Conservation (phyloP, 2,888 invertebrate species). For the Cantharis lateralis region DNA sequence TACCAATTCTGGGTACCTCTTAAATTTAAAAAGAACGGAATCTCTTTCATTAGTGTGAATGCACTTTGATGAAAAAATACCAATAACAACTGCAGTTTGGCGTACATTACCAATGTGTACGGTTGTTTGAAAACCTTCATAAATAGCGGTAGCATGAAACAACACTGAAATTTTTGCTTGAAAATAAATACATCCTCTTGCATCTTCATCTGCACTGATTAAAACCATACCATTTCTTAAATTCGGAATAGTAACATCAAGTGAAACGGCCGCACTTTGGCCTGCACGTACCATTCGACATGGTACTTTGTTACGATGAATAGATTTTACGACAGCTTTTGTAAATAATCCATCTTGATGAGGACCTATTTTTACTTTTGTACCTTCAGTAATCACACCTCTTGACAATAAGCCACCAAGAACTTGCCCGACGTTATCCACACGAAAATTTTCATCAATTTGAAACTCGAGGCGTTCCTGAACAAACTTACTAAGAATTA, state of each 20-base stretch:
- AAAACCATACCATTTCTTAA: conserved; percentile 87
- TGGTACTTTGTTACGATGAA: conserved; percentile 91
- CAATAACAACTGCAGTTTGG: conserved; percentile 91
- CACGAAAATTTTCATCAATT: conserved; percentile 92
- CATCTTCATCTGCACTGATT: conserved; percentile 59
- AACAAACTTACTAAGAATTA: conserved; percentile 13
- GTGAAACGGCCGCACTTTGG: conserved; percentile 84
- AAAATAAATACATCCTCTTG: conserved; percentile 53
- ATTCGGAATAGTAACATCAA: conserved; percentile 65
- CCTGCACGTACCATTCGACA: conserved; percentile 87
- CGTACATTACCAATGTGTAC: conserved; percentile 95
- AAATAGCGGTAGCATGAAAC: conserved; percentile 84
- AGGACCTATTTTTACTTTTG: conserved; percentile 75
- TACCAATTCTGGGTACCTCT: conserved; percentile 88
- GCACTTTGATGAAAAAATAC: conserved; percentile 67
- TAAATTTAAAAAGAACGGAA: conserved; percentile 86
- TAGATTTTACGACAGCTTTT: conserved; percentile 77
- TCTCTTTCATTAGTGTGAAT: conserved; percentile 84
- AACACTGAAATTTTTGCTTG: conserved; percentile 88
- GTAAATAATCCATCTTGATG: conserved; percentile 79
- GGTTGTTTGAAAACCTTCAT: conserved; percentile 86
- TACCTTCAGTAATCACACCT: conserved; percentile 87
- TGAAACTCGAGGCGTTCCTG: conserved; percentile 83
- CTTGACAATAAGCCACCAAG: conserved; percentile 83
- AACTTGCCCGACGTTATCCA: conserved; percentile 81